These are phyloP conservation scores for Moxostoma hubbsi DNA, from an alignment of 2,797 vertebrate species.

Conservation along the genomic window DNA sequence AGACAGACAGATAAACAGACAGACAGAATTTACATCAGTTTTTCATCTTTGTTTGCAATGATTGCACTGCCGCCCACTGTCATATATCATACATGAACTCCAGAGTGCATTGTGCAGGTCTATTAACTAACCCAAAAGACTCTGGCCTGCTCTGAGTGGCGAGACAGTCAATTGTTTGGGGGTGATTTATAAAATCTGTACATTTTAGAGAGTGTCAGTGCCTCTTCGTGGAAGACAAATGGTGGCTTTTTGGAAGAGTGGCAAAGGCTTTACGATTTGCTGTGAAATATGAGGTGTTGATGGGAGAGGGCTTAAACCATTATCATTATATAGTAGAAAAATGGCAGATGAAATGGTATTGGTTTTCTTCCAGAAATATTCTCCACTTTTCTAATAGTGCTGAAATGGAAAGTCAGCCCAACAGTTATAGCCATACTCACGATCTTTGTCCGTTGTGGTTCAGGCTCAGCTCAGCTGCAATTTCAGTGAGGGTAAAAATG, in stretches of 20 bases:
- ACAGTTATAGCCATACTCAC: conserved; percentile 47
- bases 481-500: conserved; percentile 43
- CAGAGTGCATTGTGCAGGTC: neutral
- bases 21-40: conserved; percentile 3
- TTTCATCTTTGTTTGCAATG: neutral
- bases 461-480: conserved; percentile 47
- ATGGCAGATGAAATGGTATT: conserved; percentile 57
- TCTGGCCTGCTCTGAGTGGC: neutral
- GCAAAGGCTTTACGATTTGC: conserved; percentile 52
- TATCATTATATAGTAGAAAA: conserved; percentile 55
- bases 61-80: neutral
- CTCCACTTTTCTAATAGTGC: conserved; percentile 56
- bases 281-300: conserved; percentile 58
- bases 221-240: conserved; percentile 48
- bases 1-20: too few relatives aligned
- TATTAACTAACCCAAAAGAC: conserved; percentile 37
- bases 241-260: conserved; percentile 48
- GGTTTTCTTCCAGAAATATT: conserved; percentile 61
- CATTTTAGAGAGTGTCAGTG: conserved; percentile 44
- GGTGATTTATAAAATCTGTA: conserved; percentile 58
- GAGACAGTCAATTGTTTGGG: conserved; percentile 41
- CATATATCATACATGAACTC: neutral
- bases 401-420: conserved; percentile 56
- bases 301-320: conserved; percentile 51
- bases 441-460: conserved; percentile 56